Base-by-base conservation (phyloP, 2,113 vertebrate genomes). In the Centropus bengalensis region DNA sequence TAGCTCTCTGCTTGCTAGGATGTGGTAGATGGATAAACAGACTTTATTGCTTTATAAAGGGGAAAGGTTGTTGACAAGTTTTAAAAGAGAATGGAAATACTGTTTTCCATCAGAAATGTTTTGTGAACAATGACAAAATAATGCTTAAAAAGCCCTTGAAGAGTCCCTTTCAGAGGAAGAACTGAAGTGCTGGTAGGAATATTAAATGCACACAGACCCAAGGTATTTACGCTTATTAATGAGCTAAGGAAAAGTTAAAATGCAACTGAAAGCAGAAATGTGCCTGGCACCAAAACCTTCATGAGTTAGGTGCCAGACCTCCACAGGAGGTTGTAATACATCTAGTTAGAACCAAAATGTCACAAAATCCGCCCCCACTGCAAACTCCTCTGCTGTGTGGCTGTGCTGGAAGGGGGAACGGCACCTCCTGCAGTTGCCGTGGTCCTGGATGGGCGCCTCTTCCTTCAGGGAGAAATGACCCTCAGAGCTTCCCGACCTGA, bases 61-160 rank as follows among this genome's bases (percentile, higher is more conserved):
- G 80, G 80, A 83, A 94, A 90, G 77, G 82, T 82, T 96, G 93
- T 94, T 95, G 94, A 93, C 85, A 90, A 86, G 86, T 93, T 91
- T 75, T 58, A 58, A 93, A 94, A 45, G 55, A 77, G 88, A 93
- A 84, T 76, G 81, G 80, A 91, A 94, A 91, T 77, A 85, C 58
- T 91, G 73, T 79, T 95, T 94, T 86, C 83, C 68, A 62, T 86
- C 88, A 88, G 38, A 76, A 89, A 51, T 10, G 26, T 73, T 93
- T 71, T 0, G 5, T 33, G 88, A 95, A 94, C 91, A 94, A 71
- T 64, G 89, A 67, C 4, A 1, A 91, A 95, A 86, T 88, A 73
- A 86, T 62, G 42, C 55, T 94, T 84, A 52, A 67, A 79, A 88
- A 93, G 77, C 86, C 74, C 92, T 96, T 96, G 59, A 91, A 91